phyloP scores from a whole-genome alignment of 1,140 invertebrate genomes.

The Streblospio benedicti region DNA sequence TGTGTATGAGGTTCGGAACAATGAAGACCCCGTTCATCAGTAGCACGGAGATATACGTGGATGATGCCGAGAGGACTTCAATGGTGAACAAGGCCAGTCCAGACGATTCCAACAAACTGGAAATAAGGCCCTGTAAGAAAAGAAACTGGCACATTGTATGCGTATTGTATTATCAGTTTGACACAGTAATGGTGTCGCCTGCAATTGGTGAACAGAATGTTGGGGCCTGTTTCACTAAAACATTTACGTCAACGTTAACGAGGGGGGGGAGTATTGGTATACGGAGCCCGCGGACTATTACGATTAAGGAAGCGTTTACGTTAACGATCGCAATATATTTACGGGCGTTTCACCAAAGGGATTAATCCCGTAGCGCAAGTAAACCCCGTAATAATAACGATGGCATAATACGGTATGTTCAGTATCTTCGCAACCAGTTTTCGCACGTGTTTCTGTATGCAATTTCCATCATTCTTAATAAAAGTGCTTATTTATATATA shows the following conservation, averaged over 20 bases:
- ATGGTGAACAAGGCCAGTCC: background rate
- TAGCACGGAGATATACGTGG: background rate
- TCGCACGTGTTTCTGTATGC: too few relatives aligned
- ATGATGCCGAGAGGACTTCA: background rate
- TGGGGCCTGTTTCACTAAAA: background rate
- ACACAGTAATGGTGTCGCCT: background rate
- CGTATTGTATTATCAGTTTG: background rate
- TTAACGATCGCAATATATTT: background rate
- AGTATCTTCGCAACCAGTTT: too few relatives aligned
- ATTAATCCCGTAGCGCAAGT: too few relatives aligned
- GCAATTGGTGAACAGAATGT: background rate
- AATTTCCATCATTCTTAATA: too few relatives aligned
- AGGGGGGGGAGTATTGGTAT: too few relatives aligned
- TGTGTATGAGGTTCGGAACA: background rate
- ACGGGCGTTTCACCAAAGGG: background rate
- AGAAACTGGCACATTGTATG: background rate
- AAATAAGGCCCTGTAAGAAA: background rate
- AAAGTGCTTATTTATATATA: too few relatives aligned
- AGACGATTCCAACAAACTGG: background rate
- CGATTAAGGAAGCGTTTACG: too few relatives aligned
- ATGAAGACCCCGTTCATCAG: constrained; percentile 7
- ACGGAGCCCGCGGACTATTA: too few relatives aligned
- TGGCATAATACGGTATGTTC: too few relatives aligned
- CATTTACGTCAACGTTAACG: too few relatives aligned
- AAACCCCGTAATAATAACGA: too few relatives aligned